Evolutionary conservation across 2,113 vertebrate species (phyloP), one percentile per base, ranked within the genome.

Genomic region (Eptesicus fuscus): DNA sequence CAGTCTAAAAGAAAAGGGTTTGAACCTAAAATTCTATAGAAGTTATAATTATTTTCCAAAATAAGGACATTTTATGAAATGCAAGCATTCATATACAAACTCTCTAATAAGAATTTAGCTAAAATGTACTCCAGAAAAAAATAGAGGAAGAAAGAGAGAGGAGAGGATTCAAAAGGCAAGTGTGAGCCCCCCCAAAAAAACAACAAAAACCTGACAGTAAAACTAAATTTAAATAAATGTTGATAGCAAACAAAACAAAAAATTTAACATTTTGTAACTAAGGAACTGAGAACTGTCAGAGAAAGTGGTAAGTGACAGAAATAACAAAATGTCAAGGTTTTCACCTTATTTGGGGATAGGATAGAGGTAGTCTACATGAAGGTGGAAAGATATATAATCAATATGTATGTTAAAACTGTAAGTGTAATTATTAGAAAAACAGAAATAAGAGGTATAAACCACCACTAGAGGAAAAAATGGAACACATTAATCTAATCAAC

Each of bases 401-500:
- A 6, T 32, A 53, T 1, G 4, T 49, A 14, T 78, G 17, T 47
- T 88, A 88, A 79, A 83, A 65, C 13, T 23, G 0, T 13, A 70
- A 85, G 20, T 77, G 16, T 47, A 88, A 89, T 49, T 74, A 80
- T 9, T 37, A 80, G 13, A 88, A 78, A 53, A 59, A 86, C 22
- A 83, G 61, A 89, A 86, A 65, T 49, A n/a, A 53, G 9, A 89
- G 5, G 28, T 28, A 37, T 44, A 86, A 92, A n/a, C 18, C 51
- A 76, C 51, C 51, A 49, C 32, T 59, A 12, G 23, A 82, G 37
- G 44, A 25, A 22, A 47, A 65, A 91, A 63, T 88, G 25, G 16
- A 94, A 78, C 71, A 78, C 78, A 91, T 73, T 79, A 88, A 95
- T 73, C 51, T 10, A 51, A 65, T 83, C 42, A 90, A 93, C 13